Percentiles rank a stretch among this genome's conserved stretches.
These are phyloP conservation scores for Nezara viridula DNA, from an alignment of 2,888 invertebrate genomes.

Conservation along the genomic window DNA sequence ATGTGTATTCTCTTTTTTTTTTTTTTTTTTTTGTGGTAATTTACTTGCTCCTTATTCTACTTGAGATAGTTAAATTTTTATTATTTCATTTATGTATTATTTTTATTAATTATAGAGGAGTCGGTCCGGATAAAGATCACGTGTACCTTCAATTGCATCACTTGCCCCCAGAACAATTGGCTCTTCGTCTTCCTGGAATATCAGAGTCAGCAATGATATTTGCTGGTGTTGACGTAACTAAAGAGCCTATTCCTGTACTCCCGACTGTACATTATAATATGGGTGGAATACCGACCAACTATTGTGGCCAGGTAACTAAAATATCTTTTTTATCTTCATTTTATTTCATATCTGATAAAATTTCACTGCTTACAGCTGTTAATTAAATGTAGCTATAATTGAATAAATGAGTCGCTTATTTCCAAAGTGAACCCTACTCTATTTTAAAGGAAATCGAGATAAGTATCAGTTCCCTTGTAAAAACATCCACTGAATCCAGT, in stretches of 20 bases:
- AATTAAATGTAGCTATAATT: too few species aligned
- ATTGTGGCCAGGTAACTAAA: conserved; percentile 86
- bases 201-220: conserved; percentile 99
- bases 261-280: conserved; percentile 99
- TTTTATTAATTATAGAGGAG: conserved; percentile 77
- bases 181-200: conserved; percentile 90
- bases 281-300: conserved; percentile 99
- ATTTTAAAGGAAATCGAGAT: too few species aligned
- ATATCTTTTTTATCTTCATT: conserved; percentile 62
- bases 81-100: not conserved
- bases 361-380: too few species aligned
- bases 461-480: too few species aligned
- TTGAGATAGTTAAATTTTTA: too few species aligned
- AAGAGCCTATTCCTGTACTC: conserved; percentile 97
- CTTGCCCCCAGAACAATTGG: conserved; percentile 93
- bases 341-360: not conserved
- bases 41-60: not conserved
- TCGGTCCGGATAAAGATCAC: conserved; percentile 97
- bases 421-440: too few species aligned
- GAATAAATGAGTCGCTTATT: too few species aligned
- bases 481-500: too few species aligned
- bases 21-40: not conserved
- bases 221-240: conserved; percentile 98
- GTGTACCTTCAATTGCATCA: conserved; percentile 96
- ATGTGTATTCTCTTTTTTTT: not conserved